These are phyloP conservation scores for Geotria australis DNA, from an alignment of 2,797 vertebrate genomes.

Conservation along the genomic window DNA sequence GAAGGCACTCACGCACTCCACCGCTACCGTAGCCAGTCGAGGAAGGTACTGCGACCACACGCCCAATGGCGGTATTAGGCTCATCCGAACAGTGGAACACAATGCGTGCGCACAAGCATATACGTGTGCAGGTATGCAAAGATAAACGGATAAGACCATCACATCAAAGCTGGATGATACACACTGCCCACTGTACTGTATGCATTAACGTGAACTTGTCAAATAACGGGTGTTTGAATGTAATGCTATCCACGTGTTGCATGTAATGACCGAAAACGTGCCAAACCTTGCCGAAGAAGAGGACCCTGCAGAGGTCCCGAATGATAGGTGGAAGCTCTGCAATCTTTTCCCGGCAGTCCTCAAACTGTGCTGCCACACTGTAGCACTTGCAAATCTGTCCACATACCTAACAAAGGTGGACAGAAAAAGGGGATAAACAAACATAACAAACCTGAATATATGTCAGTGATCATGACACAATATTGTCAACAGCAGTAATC, in stretches of 20 bases:
- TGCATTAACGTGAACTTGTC: background rate
- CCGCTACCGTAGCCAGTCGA: constrained; percentile 41
- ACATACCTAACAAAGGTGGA: constrained; percentile 33
- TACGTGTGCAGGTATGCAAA: too few species aligned
- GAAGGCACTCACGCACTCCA: constrained; percentile 77
- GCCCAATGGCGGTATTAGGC: background rate
- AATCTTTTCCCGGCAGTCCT: constrained; percentile 93
- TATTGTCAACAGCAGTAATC: too few species aligned
- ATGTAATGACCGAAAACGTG: constrained; percentile 2
- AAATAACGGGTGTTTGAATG: background rate
- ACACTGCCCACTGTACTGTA: too few species aligned
- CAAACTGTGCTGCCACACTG: constrained; percentile 88
- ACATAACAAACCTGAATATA: background rate
- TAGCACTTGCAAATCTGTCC: constrained; percentile 79
- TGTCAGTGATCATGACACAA: too few species aligned
- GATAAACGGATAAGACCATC: background rate
- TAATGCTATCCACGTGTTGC: background rate
- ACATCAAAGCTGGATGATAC: too few species aligned
- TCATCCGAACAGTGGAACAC: too few species aligned
- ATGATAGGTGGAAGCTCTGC: constrained; percentile 79
- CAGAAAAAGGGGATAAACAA: background rate
- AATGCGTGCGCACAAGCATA: too few species aligned
- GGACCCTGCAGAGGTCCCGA: constrained; percentile 64
- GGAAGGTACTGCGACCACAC: constrained; percentile 30
- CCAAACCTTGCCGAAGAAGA: constrained; percentile 63